phyloP scores from a whole-genome alignment of 2,113 vertebrate species.

The Delphinus delphis region DNA sequence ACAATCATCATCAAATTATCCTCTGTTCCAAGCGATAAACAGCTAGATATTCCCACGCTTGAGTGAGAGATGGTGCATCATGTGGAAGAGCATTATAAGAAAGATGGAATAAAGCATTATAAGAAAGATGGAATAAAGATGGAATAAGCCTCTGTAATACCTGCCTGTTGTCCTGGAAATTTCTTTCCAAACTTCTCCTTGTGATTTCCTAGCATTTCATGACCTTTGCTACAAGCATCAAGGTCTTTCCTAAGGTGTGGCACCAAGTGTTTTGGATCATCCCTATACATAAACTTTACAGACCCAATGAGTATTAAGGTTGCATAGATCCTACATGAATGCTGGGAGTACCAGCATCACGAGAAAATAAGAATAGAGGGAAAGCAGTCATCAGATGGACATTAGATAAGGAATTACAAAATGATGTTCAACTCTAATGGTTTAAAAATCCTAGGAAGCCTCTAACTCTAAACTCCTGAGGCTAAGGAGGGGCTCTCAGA shows the following conservation, averaged over 20 bases:
- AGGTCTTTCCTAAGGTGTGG: not conserved
- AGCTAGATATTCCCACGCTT: not conserved
- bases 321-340: not conserved
- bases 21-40: not conserved
- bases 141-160: not conserved
- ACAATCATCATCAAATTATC: not conserved
- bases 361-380: not conserved
- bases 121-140: not conserved
- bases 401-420: not conserved
- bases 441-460: not conserved
- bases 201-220: not conserved
- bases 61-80: not conserved
- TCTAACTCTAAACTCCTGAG: not conserved
- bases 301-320: not conserved
- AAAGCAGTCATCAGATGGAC: not conserved
- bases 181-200: not conserved
- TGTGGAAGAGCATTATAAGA: not conserved
- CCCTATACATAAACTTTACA: not conserved
- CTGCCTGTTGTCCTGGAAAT: not conserved
- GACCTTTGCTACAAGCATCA: not conserved
- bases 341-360: no score
- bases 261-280: not conserved
- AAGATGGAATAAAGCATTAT: not conserved
- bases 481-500: not conserved
- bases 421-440: not conserved